These are phyloP conservation scores for Pleuronectes platessa DNA, from an alignment of 2,113 vertebrate species.

Conservation along the genomic window DNA sequence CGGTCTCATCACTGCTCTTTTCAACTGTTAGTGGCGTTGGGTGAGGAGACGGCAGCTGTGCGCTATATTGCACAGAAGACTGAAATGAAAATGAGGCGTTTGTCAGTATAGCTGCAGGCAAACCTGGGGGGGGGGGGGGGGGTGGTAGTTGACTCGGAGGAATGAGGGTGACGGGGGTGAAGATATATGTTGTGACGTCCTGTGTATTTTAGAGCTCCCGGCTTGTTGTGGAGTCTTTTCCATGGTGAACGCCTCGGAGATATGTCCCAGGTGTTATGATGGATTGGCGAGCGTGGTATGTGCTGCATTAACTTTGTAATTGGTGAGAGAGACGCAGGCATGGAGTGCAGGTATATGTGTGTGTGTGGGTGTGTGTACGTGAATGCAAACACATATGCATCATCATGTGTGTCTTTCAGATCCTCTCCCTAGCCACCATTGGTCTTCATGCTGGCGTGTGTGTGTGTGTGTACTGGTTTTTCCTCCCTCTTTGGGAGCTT, in stretches of 20 bases:
- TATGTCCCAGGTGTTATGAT: conserved; percentile 61
- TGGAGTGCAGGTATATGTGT: background rate
- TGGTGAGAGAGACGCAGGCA: background rate
- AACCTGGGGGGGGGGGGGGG: background rate
- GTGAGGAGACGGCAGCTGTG: conserved; percentile 55
- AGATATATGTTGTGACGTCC: conserved; percentile 57
- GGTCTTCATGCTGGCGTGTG: conserved; percentile 2
- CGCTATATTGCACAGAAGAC: conserved; percentile 55
- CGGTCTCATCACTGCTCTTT: conserved; percentile 42
- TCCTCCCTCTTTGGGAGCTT: too few relatives aligned
- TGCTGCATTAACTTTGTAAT: conserved; percentile 40
- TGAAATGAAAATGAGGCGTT: conserved; percentile 75
- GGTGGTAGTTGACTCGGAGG: conserved; percentile 9
- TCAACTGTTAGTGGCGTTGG: conserved; percentile 63
- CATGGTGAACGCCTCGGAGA: conserved; percentile 47
- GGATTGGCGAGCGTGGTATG: conserved; percentile 25
- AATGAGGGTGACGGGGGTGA: conserved; percentile 64
- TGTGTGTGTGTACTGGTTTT: conserved; percentile 15
- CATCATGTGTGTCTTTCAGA: background rate
- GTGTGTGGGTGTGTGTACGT: background rate
- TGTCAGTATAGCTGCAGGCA: conserved; percentile 67
- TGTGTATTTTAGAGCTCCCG: conserved; percentile 60
- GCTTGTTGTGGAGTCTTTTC: conserved; percentile 45
- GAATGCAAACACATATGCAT: conserved; percentile 5
- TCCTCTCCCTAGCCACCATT: background rate